phyloP scores from a whole-genome alignment of 2,113 vertebrate species.

The Cyanoliseus patagonus region DNA sequence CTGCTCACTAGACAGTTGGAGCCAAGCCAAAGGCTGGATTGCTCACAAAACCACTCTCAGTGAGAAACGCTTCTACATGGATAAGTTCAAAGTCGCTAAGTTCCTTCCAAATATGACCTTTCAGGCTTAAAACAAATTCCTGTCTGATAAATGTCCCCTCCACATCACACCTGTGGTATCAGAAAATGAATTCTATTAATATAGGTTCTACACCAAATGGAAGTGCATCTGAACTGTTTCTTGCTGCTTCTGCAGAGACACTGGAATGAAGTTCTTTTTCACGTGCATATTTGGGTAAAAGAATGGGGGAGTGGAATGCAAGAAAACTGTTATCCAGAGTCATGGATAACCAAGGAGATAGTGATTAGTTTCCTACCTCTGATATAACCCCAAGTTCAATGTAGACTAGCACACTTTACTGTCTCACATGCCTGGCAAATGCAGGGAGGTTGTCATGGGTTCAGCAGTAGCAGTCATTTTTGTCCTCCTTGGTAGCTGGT shows the following conservation, averaged over 20 bases:
- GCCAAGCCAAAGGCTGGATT: no score
- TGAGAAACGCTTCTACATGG: no score
- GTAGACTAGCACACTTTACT: background rate
- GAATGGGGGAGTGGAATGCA: background rate
- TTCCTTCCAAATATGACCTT: background rate
- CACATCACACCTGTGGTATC: background rate
- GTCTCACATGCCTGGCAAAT: background rate
- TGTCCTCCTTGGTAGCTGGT: no score
- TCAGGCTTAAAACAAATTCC: background rate
- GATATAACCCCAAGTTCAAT: background rate
- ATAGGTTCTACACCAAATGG: background rate
- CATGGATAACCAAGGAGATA: background rate
- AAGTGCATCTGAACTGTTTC: background rate
- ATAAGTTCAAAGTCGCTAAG: background rate
- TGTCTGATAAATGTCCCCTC: background rate
- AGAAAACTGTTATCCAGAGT: background rate
- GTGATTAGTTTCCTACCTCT: background rate
- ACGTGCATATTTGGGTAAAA: background rate
- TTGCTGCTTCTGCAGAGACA: background rate
- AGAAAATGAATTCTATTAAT: background rate
- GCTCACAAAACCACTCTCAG: no score
- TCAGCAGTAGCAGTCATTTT: no score
- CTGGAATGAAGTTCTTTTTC: background rate
- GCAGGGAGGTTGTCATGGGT: no score
- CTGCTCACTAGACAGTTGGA: no score